Evolutionary conservation across 2,888 invertebrate species (phyloP).

Genomic region (Aspidiotus rigidus): DNA sequence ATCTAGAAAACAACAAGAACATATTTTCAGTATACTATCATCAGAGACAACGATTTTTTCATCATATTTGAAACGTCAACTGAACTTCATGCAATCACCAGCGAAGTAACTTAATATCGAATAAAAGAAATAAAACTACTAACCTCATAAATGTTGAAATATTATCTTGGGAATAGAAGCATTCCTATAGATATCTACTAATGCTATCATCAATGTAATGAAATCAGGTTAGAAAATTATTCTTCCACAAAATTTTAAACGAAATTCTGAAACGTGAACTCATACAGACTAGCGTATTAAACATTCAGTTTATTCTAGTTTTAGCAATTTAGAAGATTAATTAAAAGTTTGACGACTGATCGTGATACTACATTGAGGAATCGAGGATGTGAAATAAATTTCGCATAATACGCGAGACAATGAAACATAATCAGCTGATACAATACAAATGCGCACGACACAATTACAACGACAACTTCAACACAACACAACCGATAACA

Average conservation of each 20-base stretch:
- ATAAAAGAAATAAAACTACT: neutral
- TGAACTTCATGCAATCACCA: neutral
- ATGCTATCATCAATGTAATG: too few species aligned
- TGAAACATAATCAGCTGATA: conserved; percentile 29
- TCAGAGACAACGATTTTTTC: neutral
- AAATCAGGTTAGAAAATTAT: too few species aligned
- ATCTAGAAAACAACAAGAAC: neutral
- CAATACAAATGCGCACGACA: conserved; percentile 5
- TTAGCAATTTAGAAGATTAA: neutral
- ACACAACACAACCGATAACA: neutral
- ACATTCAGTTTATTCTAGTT: neutral
- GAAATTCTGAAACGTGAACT: neutral
- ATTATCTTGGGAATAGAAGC: neutral
- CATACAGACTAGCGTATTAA: neutral
- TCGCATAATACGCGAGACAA: conserved; percentile 19
- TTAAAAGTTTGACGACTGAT: neutral
- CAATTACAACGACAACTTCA: neutral
- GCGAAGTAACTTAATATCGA: neutral
- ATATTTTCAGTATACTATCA: neutral
- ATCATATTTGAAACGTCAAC: neutral
- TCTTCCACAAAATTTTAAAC: too few species aligned
- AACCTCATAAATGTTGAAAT: neutral
- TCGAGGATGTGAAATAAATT: conserved; percentile 11
- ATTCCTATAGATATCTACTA: neutral
- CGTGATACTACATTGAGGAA: neutral